Percentiles rank a stretch among this genome's conserved stretches.
Evolutionary conservation across 30 jellyfish, hydroid and myxozoan species (phyloP).

Genomic region (Aurelia aurita): DNA sequence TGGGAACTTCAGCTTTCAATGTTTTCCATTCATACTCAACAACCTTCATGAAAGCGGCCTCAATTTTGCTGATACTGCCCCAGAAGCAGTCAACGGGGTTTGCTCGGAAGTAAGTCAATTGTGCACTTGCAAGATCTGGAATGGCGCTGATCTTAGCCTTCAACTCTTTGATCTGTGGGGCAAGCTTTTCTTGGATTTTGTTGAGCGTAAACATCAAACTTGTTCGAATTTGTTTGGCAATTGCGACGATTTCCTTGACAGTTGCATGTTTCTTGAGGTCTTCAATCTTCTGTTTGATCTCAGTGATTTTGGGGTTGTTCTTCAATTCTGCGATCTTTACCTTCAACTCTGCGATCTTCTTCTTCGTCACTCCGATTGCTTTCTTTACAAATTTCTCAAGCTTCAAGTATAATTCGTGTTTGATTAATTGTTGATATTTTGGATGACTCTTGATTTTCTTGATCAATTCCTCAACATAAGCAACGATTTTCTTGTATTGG

Average conservation of each 20-base stretch:
- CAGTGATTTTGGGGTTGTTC: conserved; percentile 72
- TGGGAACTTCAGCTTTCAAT: background rate
- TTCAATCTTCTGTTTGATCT: conserved; percentile 32
- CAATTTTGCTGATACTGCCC: conserved; percentile 36
- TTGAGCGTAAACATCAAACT: conserved; percentile 65
- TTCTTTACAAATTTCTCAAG: conserved; percentile 34
- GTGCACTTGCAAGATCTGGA: conserved; percentile 22
- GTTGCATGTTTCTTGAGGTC: conserved; percentile 62
- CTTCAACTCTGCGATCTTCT: conserved; percentile 41
- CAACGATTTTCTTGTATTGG: conserved; percentile 15
- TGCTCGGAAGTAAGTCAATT: conserved; percentile 49
- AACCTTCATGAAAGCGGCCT: conserved; percentile 7
- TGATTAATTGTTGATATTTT: conserved; percentile 52
- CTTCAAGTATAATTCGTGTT: conserved; percentile 44
- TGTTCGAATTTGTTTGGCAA: conserved; percentile 27
- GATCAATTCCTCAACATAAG: conserved; percentile 3
- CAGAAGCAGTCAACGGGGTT: conserved; percentile 96
- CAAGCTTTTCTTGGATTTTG: conserved; percentile 52
- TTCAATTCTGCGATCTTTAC: conserved; percentile 70
- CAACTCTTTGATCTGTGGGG: conserved; percentile 11
- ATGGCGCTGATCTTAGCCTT: background rate
- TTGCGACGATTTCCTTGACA: conserved; percentile 25
- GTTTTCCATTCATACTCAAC: conserved; percentile 8
- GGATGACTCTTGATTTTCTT: conserved; percentile 66
- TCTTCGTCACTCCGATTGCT: conserved; percentile 21